A percentile compares a stretch with the other conserved stretches of the same genome.
phyloP scores from a whole-genome alignment of 2,888 invertebrate species.

The Dicycla oo region DNA sequence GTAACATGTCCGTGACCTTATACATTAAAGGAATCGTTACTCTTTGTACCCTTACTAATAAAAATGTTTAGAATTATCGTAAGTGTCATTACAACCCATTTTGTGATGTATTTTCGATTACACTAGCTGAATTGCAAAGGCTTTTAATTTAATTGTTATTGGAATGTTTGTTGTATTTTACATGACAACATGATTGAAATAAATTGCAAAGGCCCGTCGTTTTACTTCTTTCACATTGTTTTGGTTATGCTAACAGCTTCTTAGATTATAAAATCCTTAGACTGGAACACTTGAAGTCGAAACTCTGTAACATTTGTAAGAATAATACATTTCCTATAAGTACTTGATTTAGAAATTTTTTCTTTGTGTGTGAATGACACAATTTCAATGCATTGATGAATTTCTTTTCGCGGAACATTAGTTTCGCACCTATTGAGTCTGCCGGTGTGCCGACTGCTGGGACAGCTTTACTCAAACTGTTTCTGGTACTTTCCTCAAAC shows the following conservation, averaged over 20 bases:
- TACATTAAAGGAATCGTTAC: conserved; percentile 8
- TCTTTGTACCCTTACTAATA: conserved; percentile 1
- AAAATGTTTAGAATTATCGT: conserved; percentile 7
- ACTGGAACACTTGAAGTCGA: not conserved
- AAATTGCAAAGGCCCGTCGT: not conserved
- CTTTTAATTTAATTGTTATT: not conserved
- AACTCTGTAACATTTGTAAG: not conserved
- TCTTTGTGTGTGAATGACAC: conserved; percentile 25
- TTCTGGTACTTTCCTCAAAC: conserved; percentile 4
- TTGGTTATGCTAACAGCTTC: not conserved
- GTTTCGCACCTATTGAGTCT: conserved; percentile 17
- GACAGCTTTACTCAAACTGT: not conserved
- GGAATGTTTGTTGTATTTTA: not conserved
- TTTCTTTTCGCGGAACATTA: conserved; percentile 21
- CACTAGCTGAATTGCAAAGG: not conserved
- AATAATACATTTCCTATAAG: conserved; percentile 7
- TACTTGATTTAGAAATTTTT: conserved; percentile 27
- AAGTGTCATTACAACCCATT: conserved; percentile 6
- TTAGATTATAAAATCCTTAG: not conserved
- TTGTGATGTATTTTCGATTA: not conserved
- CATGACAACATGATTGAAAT: not conserved
- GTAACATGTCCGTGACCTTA: conserved; percentile 36
- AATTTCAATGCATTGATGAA: conserved; percentile 25
- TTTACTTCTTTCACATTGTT: not conserved
- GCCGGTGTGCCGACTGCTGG: not conserved